Percentiles rank a stretch among this genome's conserved stretches.
Conservation (phyloP, 2,113 vertebrate genomes). For the Probosciger aterrimus region DNA sequence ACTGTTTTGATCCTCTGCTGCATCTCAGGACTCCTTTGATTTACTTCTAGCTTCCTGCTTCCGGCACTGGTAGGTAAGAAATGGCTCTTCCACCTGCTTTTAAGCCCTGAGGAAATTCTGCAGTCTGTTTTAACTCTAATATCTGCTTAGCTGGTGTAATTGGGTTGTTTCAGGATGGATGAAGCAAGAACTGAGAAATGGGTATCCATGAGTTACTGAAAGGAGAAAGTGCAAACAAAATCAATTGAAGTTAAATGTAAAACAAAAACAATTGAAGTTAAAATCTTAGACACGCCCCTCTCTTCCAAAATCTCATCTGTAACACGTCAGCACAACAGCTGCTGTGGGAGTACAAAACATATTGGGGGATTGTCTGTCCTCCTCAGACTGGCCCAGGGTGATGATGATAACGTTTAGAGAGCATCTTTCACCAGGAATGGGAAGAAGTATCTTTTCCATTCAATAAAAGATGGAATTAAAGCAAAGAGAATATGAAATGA, state of each 20-base stretch:
- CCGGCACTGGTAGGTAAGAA: constrained; percentile 38
- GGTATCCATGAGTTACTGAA: not conserved
- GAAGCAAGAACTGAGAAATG: not conserved
- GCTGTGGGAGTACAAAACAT: not conserved
- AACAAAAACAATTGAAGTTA: not conserved
- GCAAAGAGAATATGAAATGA: constrained; percentile 9
- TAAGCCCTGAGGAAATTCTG: not conserved
- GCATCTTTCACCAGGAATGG: not conserved
- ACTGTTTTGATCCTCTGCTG: not conserved
- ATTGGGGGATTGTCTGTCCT: not conserved
- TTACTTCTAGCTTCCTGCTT: constrained; percentile 2
- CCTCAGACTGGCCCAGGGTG: not conserved
- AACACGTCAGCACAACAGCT: not conserved
- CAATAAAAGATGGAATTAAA: not conserved
- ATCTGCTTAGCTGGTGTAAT: constrained; percentile 24
- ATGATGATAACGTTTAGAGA: not conserved
- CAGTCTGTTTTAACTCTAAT: constrained; percentile 12
- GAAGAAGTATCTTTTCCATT: not conserved
- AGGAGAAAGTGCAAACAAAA: constrained; percentile 15
- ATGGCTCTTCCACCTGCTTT: not conserved
- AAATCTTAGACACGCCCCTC: not conserved
- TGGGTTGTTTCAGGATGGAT: constrained; percentile 14
- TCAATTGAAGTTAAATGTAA: not conserved
- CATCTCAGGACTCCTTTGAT: constrained; percentile 12
- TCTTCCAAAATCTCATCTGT: not conserved